Percentiles rank a stretch among this genome's conserved stretches.
Conservation (phyloP, 2,888 invertebrate species). For the Panopea generosa region DNA sequence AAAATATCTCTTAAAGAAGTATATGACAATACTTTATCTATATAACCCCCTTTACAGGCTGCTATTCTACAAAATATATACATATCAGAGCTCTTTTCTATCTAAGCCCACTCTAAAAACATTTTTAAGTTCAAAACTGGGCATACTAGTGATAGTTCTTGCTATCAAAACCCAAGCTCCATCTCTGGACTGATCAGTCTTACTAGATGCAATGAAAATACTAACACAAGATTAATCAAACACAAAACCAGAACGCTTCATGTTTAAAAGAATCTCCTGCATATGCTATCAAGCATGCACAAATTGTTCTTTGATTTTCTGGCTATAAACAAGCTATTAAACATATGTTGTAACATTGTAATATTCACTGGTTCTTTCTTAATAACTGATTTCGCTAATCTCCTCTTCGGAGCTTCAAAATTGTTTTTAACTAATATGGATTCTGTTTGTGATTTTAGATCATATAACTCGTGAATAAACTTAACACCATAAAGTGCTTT, state of each 20-base stretch:
- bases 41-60: background rate
- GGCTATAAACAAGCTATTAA: conserved; percentile 22
- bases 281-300: conserved; percentile 24
- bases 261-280: conserved; percentile 19
- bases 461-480: conserved; percentile 14
- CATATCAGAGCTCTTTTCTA: conserved; percentile 10
- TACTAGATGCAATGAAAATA: conserved; percentile 22
- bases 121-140: conserved; percentile 29
- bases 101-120: conserved; percentile 22
- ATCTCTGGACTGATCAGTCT: conserved; percentile 39
- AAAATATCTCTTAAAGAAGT: conserved; percentile 25
- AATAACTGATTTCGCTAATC: too few species aligned
- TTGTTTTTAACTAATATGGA: conserved; percentile 15
- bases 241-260: conserved; percentile 9
- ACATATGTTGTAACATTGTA: background rate
- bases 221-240: conserved; percentile 20
- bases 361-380: conserved; percentile 4
- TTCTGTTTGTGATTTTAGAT: conserved; percentile 11
- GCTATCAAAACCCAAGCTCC: conserved; percentile 31
- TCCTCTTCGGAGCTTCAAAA: conserved; percentile 20
- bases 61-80: conserved; percentile 21
- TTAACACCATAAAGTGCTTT: conserved; percentile 29
- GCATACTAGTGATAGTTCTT: conserved; percentile 22
- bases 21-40: conserved; percentile 28
- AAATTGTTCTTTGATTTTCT: conserved; percentile 18